Conservation (phyloP, 1,140 invertebrate genomes). For the Meloidogyne hapla region DNA sequence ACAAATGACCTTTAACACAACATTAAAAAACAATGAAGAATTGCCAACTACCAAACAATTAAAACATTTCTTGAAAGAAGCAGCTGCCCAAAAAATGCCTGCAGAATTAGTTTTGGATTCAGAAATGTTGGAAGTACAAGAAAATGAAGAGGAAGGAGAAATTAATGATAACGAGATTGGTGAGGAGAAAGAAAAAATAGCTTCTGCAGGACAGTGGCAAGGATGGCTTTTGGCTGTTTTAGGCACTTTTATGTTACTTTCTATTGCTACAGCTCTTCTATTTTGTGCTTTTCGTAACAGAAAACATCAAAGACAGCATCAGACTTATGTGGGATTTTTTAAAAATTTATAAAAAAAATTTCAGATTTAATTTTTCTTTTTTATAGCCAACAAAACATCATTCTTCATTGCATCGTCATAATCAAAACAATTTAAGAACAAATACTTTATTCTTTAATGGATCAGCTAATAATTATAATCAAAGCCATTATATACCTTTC, state of each 20-base stretch:
- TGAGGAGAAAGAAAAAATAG: slow-evolving; percentile 51
- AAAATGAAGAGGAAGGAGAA: neutral
- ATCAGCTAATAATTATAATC: slow-evolving; percentile 20
- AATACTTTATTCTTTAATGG: slow-evolving; percentile 20
- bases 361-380: slow-evolving; percentile 3
- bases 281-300: slow-evolving; percentile 34
- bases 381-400: slow-evolving; percentile 40
- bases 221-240: slow-evolving; percentile 36
- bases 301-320: slow-evolving; percentile 18
- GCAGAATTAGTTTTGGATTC: slow-evolving; percentile 28
- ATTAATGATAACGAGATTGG: slow-evolving; percentile 2
- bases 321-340: slow-evolving; percentile 40
- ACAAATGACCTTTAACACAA: slow-evolving; percentile 43
- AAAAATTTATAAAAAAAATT: neutral
- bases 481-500: slow-evolving; percentile 32
- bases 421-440: slow-evolving; percentile 21
- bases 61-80: slow-evolving; percentile 46
- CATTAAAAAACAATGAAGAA: slow-evolving; percentile 22
- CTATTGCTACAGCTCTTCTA: slow-evolving; percentile 6
- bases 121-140: slow-evolving; percentile 14
- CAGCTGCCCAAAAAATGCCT: slow-evolving; percentile 23
- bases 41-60: slow-evolving; percentile 36
- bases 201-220: slow-evolving; percentile 38
- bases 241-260: slow-evolving; percentile 23
- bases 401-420: slow-evolving; percentile 33